Evolutionary conservation across 2,797 vertebrate species (phyloP).

Genomic region (Cephalopachus bancanus): DNA sequence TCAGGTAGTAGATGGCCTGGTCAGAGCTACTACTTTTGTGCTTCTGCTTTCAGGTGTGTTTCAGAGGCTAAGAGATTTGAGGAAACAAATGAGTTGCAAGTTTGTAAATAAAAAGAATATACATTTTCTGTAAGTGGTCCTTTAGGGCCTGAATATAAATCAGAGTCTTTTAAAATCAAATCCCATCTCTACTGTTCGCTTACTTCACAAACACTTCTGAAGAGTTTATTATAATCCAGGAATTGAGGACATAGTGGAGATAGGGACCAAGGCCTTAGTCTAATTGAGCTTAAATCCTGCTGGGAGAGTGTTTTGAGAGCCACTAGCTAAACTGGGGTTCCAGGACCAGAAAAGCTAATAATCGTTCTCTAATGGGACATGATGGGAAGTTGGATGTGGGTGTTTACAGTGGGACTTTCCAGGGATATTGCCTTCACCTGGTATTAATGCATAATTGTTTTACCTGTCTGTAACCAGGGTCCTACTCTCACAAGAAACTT

Average conservation of each 20-base stretch:
- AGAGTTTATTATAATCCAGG: not conserved
- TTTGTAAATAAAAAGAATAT: not conserved
- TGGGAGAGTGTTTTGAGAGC: not conserved
- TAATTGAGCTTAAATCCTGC: not conserved
- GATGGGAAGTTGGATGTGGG: not conserved
- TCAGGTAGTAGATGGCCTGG: not conserved
- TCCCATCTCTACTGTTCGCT: not conserved
- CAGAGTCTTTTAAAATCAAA: not conserved
- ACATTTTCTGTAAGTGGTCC: not conserved
- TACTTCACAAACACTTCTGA: not conserved
- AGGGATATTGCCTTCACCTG: not conserved
- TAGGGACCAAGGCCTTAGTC: not conserved
- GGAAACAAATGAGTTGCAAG: not conserved
- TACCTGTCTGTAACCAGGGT: not conserved
- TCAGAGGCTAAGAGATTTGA: not conserved
- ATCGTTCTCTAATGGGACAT: not conserved
- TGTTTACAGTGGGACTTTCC: not conserved
- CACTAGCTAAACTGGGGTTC: not conserved
- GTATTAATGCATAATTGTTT: not conserved
- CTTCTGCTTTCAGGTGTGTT: slow-evolving; percentile 1
- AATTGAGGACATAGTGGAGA: not conserved
- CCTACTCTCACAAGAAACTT: not conserved
- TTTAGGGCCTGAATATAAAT: not conserved
- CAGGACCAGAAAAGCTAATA: not conserved
- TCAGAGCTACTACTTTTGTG: not conserved